Percentiles rank a stretch among this genome's conserved stretches.
These are phyloP conservation scores for Campylomormyrus tamandua DNA, from an alignment of 2,113 vertebrate genomes.

Conservation along the genomic window DNA sequence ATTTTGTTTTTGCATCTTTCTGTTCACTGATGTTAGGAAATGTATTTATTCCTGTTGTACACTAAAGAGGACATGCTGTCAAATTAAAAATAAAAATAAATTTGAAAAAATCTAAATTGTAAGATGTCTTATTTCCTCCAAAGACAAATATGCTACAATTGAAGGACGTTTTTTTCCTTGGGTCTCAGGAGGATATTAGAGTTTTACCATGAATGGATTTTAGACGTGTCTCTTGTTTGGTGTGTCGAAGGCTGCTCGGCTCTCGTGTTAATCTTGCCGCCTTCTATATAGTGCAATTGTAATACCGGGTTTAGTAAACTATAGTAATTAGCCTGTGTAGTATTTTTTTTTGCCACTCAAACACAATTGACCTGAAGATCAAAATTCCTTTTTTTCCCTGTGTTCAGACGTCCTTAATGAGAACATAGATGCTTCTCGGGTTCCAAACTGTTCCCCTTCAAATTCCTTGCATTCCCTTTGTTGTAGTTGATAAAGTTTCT, in stretches of 20 bases:
- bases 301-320: not conserved
- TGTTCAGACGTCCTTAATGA: not conserved
- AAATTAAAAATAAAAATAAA: too few species aligned
- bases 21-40: too few species aligned
- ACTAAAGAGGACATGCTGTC: too few species aligned
- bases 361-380: not conserved
- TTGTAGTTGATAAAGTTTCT: not conserved
- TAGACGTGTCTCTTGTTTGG: constrained; percentile 18
- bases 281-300: not conserved
- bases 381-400: not conserved
- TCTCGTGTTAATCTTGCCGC: not conserved
- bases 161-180: too few species aligned
- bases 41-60: too few species aligned
- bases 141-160: too few species aligned
- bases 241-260: not conserved
- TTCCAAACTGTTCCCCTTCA: not conserved
- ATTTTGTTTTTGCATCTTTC: too few species aligned
- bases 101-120: too few species aligned
- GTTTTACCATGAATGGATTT: not conserved
- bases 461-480: not conserved
- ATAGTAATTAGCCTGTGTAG: not conserved
- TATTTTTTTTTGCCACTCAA: not conserved
- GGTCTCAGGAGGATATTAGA: not conserved
- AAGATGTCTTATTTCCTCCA: too few species aligned
- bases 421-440: not conserved